phyloP scores from a whole-genome alignment of 64 coral and sea anemone species.

The Porites lutea region DNA sequence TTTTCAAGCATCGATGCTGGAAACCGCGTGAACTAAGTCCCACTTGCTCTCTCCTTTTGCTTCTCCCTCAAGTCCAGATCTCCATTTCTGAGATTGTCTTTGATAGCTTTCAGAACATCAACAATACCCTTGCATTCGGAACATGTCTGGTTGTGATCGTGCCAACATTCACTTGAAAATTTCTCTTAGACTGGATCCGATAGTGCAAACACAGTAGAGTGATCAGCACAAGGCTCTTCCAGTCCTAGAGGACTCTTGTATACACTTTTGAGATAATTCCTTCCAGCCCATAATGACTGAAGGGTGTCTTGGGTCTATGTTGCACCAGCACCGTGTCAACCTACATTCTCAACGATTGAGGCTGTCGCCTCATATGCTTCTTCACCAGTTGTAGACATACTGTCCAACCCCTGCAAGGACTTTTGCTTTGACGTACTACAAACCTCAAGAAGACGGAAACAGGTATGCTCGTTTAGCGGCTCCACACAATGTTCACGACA shows the following conservation, averaged over 20 bases:
- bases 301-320: constrained; percentile 22
- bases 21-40: constrained; percentile 12
- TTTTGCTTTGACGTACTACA: constrained; percentile 65
- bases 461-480: constrained; percentile 18
- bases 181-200: constrained; percentile 25
- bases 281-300: constrained; percentile 48
- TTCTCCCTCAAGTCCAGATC: constrained; percentile 31
- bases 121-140: constrained; percentile 32
- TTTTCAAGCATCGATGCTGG: constrained; percentile 27
- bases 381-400: constrained; percentile 19
- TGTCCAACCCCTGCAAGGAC: constrained; percentile 50
- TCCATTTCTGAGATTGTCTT: constrained; percentile 4
- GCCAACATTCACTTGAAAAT: constrained; percentile 31
- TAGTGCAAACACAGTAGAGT: constrained; percentile 66
- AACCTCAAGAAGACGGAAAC: constrained; percentile 14
- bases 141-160: constrained; percentile 23
- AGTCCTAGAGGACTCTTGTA: constrained; percentile 69
- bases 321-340: constrained; percentile 39
- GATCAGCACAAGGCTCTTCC: constrained; percentile 64
- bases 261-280: constrained; percentile 60
- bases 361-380: constrained; percentile 26
- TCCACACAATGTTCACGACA: background rate
- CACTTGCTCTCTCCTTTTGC: constrained; percentile 21
- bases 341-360: constrained; percentile 35
- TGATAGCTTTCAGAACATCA: constrained; percentile 28